These are phyloP conservation scores for Trichogramma dendrolimi DNA, from an alignment of 2,888 invertebrate genomes.

Conservation along the genomic window DNA sequence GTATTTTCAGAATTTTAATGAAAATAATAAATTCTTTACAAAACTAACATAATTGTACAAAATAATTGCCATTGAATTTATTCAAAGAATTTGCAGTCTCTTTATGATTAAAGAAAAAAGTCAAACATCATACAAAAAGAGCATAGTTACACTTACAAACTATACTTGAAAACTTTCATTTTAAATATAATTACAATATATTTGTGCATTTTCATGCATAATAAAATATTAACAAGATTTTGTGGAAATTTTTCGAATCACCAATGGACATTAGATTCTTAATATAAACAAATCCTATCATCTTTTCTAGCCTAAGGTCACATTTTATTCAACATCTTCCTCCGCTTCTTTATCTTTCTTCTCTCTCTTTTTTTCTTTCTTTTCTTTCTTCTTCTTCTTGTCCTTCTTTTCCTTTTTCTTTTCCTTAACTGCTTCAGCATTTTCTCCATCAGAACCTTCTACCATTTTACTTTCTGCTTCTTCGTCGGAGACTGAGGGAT, in stretches of 20 bases:
- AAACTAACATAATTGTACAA: constrained; percentile 24
- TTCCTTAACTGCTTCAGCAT: constrained; percentile 49
- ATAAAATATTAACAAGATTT: too few relatives aligned
- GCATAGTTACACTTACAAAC: too few relatives aligned
- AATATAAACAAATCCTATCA: background rate
- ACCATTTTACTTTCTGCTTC: constrained; percentile 41
- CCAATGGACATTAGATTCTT: background rate
- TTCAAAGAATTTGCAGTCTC: too few relatives aligned
- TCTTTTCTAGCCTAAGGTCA: too few relatives aligned
- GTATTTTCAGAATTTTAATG: constrained; percentile 34
- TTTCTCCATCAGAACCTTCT: constrained; percentile 24
- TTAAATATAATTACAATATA: too few relatives aligned
- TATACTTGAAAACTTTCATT: too few relatives aligned
- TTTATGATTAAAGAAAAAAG: background rate
- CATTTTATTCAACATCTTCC: constrained; percentile 38
- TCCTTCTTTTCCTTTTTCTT: constrained; percentile 45
- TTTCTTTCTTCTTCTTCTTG: constrained; percentile 51
- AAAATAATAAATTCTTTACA: constrained; percentile 36
- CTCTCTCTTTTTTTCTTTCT: constrained; percentile 43
- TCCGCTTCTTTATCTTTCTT: constrained; percentile 41
- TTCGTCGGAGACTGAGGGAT: constrained; percentile 66
- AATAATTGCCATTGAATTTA: too few relatives aligned
- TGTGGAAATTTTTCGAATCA: background rate
- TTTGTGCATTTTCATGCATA: too few relatives aligned
- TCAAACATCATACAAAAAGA: too few relatives aligned